Evolutionary conservation across 1,140 invertebrate species (phyloP).

Genomic region (Zaprionus africanus): DNA sequence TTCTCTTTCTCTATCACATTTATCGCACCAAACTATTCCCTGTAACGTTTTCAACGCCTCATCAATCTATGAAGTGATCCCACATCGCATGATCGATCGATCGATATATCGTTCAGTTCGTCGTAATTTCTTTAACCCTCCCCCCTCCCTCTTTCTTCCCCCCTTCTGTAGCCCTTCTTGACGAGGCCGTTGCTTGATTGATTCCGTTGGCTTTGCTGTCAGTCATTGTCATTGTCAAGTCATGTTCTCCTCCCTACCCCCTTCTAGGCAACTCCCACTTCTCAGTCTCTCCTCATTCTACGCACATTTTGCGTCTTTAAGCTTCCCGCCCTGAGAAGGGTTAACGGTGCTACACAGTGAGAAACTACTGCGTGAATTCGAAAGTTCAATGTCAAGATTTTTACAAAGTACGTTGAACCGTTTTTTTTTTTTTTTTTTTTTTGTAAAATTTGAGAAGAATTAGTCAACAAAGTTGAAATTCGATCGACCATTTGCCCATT

Average conservation of each 20-base stretch:
- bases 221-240: conserved; percentile 48
- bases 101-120: conserved; percentile 15
- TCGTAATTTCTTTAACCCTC: conserved; percentile 26
- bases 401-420: conserved; percentile 50
- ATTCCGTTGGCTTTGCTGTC: conserved; percentile 23
- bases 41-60: neutral
- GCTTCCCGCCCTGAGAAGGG: neutral
- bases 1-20: neutral
- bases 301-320: neutral
- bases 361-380: neutral
- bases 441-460: neutral
- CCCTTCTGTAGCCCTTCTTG: neutral
- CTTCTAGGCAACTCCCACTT: neutral
- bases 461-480: conserved; percentile 34
- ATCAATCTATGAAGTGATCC: neutral
- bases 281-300: no score
- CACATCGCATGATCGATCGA: conserved; percentile 8
- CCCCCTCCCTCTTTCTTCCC: no score
- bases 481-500: conserved; percentile 36
- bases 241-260: neutral
- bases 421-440: neutral
- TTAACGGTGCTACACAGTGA: conserved; percentile 7
- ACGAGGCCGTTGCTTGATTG: conserved; percentile 23
- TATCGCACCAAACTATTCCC: neutral
- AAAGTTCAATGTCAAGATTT: conserved; percentile 58